These are phyloP conservation scores for Pseudomyrmex concolor DNA, from an alignment of 1,140 invertebrate species.

Conservation along the genomic window DNA sequence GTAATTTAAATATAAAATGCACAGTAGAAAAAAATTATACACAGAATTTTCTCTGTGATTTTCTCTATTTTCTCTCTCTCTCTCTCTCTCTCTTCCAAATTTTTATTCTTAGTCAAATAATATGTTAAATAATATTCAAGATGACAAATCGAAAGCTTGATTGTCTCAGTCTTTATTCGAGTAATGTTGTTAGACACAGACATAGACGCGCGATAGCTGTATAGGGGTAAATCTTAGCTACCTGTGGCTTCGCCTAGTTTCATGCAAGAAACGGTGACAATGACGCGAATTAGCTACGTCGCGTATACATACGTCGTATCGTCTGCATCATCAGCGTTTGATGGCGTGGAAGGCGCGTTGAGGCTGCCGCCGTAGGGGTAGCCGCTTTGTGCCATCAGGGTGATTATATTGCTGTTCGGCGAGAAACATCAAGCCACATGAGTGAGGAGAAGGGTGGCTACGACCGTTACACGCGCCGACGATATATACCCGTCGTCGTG, in stretches of 20 bases:
- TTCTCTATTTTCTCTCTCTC: no score
- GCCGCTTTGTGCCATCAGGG: constrained; percentile 83
- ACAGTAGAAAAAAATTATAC: neutral
- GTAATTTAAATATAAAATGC: no score
- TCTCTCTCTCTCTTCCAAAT: no score
- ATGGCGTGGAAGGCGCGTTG: constrained; percentile 76
- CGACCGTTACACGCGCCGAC: constrained; percentile 70
- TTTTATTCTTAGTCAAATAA: no score
- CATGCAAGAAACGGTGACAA: constrained; percentile 77
- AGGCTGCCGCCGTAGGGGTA: constrained; percentile 71
- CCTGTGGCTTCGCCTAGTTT: constrained; percentile 81
- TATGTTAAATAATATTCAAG: no score
- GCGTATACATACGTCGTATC: constrained; percentile 79
- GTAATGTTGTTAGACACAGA: neutral
- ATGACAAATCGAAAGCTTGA: neutral
- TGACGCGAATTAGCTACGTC: constrained; percentile 81
- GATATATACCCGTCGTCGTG: constrained; percentile 48
- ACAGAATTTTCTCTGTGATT: neutral
- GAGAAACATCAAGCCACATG: constrained; percentile 79
- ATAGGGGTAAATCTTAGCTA: constrained; percentile 67
- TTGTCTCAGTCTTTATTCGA: constrained; percentile 13
- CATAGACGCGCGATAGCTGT: neutral
- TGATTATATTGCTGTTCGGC: constrained; percentile 83
- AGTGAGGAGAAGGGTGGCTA: constrained; percentile 67
- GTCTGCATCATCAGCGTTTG: constrained; percentile 84